Base-by-base conservation (phyloP, 1,140 invertebrate genomes). In the Drosophila pseudoobscura region DNA sequence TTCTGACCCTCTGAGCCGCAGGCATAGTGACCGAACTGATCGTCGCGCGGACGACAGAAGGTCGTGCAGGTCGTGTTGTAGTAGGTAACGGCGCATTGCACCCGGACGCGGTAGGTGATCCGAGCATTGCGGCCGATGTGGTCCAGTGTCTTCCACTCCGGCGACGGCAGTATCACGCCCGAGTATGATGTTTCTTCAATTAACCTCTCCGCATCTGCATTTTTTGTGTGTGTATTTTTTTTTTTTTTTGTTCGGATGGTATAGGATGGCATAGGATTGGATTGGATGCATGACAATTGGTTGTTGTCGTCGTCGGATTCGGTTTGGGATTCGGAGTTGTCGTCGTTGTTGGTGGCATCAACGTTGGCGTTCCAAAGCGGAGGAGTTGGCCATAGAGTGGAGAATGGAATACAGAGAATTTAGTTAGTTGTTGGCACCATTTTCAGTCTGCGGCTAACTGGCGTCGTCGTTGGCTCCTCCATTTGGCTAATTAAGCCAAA, bases 31-130 rank as follows among this genome's bases (percentile, higher is more conserved):
- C 98, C 98, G 92, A 98, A 98, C 89, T 95, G 95, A 93, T 99
- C 98, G 93, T 99, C 95, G 50, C 97, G 93, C 51, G 97, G 95
- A 57, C 96, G 94, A 93, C 98, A 99, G 90, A 98, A 96, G 89
- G 96, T 97, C 75, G 96, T 97, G 93, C 98, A 99, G 49, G 96
- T 97, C 77, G 96, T 95, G 90, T 98, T 98, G 94, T 98, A 99
- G 92, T 99, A 99, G 93, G 98, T 95, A 78, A 94, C 94, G 91
- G 96, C 94, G 92, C 98, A 99, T 79, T 95, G 94, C 24, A 99
- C 97, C 56, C 98, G 94, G 89, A 98, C 97, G 84, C 96, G 94
- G 93, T 98, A 98, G 11, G 95, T 95, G 59, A 99, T 93, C 70
- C 95, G 93, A 26, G 96, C 95, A 73, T 94, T 94, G 52, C 92